Evolutionary conservation across 2,113 vertebrate species (phyloP), one percentile per base, ranked within the genome.

Genomic region (Meriones unguiculatus): DNA sequence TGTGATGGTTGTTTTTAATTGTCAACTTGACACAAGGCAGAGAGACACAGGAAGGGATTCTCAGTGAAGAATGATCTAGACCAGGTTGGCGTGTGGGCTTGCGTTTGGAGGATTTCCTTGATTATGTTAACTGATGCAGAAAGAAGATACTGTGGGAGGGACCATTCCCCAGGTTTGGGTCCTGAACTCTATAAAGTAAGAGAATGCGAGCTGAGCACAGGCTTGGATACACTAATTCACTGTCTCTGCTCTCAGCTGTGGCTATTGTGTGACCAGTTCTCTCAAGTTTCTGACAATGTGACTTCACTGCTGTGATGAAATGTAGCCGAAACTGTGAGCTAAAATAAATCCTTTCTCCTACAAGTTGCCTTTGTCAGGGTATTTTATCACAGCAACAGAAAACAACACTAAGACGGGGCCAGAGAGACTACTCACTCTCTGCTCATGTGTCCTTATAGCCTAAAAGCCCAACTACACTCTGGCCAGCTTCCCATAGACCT

Each of bases 401-500:
- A 25, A 82, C 22, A 25, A 62, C 30, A 11, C 24, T 62, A 64
- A 41, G 57, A 28, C 24, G 38, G 12, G 24, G 57, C 62, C 14
- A 28, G 35, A n/a, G 67, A 87, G 30, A 28, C 65, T 17, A 52
- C 46, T 9, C 22, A 7, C 32, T 41, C 41, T n/a, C 10, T 82
- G 4, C 10, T 35, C 85, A 95, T 70, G 8, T n/a, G 41, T 50
- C 38, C 22, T 28, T 46, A 50, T 7, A 69, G 46, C 38, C 59
- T 62, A 10, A 75, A 93, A 70, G 78, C 67, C 52, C 70, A 10
- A 54, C 20, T 72, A 46, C 32, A 5, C 57, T 64, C 91, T 64
- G 54, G 86, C 12, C 2, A 30, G 13, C 59, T 97, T 97, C 6
- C 94, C 89, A 90, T 90, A n/a, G 50, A 28, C 50, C 78, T 90